Evolutionary conservation across 2,113 vertebrate genomes (phyloP).

Genomic region (Sturnira hondurensis): DNA sequence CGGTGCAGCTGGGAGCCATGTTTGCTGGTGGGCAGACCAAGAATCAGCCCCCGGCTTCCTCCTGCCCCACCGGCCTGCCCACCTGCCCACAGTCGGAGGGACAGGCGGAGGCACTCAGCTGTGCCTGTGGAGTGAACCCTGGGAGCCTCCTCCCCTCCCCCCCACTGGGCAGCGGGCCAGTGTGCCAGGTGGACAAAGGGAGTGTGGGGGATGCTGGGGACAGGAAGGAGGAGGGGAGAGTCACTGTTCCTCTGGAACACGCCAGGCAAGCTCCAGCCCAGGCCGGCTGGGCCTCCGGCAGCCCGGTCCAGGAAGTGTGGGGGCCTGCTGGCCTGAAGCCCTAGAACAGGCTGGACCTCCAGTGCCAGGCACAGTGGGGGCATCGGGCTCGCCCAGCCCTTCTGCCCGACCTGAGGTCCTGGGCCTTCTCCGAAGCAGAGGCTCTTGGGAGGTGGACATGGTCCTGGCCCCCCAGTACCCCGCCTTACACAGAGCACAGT

Average conservation of each 20-base stretch:
- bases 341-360: background rate
- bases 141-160: background rate
- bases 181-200: too few species aligned
- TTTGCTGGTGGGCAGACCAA: conserved; percentile 64
- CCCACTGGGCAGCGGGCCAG: background rate
- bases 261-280: background rate
- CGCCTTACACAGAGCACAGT: accelerated
- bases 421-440: background rate
- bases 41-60: background rate
- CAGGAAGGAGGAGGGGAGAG: too few species aligned
- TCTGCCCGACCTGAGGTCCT: background rate
- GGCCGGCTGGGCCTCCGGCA: accelerated
- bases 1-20: conserved; percentile 51
- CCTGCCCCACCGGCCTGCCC: accelerated
- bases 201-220: background rate
- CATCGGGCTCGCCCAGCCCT: background rate
- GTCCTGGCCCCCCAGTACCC: background rate
- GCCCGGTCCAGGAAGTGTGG: too few species aligned
- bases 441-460: background rate
- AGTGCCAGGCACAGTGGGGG: accelerated
- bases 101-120: background rate
- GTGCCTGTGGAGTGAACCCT: background rate
- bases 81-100: accelerated
- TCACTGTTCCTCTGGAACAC: too few species aligned
- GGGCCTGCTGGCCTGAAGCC: accelerated